These are phyloP conservation scores for Hydrolagus colliei DNA, from an alignment of 2,797 vertebrate species.

Conservation along the genomic window DNA sequence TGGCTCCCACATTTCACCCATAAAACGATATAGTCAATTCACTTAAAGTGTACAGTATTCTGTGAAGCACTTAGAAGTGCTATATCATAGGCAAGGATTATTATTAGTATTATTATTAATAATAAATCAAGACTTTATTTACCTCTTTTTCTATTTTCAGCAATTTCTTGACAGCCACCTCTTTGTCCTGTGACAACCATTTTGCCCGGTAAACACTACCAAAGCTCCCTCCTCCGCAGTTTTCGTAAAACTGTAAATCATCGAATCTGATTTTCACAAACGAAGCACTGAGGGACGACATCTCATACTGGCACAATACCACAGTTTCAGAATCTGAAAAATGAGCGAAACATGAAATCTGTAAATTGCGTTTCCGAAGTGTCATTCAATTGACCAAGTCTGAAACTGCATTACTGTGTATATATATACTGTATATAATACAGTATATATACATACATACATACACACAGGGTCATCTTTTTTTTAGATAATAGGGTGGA, in stretches of 20 bases:
- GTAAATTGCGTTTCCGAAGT: neutral
- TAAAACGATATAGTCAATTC: too few relatives aligned
- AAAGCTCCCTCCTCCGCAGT: conserved; percentile 95
- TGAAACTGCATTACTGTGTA: neutral
- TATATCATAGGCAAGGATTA: too few relatives aligned
- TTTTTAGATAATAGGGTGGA: too few relatives aligned
- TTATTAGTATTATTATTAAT: conserved; percentile 45
- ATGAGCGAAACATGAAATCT: conserved; percentile 34
- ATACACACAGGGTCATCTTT: too few relatives aligned
- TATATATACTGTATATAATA: too few relatives aligned
- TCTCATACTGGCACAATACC: conserved; percentile 80
- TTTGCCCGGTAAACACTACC: conserved; percentile 93
- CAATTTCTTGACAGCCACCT: conserved; percentile 97
- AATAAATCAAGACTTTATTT: conserved; percentile 62
- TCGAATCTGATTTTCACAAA: conserved; percentile 95
- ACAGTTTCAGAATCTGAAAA: conserved; percentile 61
- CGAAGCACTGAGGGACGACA: conserved; percentile 86
- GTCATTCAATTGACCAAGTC: neutral
- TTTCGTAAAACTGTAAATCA: conserved; percentile 94
- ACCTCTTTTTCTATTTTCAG: conserved; percentile 99
- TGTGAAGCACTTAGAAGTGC: too few relatives aligned
- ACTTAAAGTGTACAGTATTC: too few relatives aligned
- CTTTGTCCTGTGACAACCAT: conserved; percentile 96
- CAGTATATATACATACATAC: too few relatives aligned
- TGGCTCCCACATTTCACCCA: too few relatives aligned